A percentile compares a stretch with the other conserved stretches of the same genome.
These are phyloP conservation scores for Alces alces DNA, from an alignment of 2,113 vertebrate genomes.

Conservation along the genomic window DNA sequence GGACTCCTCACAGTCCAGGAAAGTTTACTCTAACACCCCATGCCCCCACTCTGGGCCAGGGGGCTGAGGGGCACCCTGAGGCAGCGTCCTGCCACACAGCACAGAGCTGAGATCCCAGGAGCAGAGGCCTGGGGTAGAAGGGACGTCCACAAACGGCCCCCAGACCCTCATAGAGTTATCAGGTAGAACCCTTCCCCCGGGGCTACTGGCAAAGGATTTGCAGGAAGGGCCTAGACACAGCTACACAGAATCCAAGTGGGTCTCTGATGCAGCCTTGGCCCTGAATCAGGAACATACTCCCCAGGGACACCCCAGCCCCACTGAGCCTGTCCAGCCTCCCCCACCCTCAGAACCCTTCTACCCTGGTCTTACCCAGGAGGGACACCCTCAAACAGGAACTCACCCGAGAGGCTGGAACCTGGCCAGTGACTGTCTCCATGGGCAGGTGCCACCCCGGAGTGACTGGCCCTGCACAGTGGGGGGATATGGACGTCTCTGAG, in stretches of 20 bases:
- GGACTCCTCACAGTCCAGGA: neutral
- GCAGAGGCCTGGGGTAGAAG: too few relatives aligned
- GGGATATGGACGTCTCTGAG: neutral
- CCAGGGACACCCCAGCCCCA: neutral
- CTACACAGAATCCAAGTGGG: fast-evolving
- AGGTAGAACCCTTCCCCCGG: fast-evolving
- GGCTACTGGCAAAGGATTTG: neutral
- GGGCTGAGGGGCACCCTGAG: neutral
- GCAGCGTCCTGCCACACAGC: neutral
- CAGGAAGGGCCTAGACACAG: neutral
- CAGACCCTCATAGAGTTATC: neutral
- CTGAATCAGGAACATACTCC: neutral
- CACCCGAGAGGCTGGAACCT: neutral
- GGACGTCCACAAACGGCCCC: too few relatives aligned
- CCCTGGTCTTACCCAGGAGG: neutral
- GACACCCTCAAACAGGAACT: neutral
- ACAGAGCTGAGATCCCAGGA: neutral
- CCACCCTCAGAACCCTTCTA: neutral
- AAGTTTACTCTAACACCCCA: neutral
- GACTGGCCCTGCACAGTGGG: neutral
- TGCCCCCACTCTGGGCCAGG: neutral
- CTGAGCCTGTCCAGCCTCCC: neutral
- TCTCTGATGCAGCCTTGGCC: neutral
- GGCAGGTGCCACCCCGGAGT: neutral
- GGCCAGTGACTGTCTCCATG: neutral